phyloP scores from a whole-genome alignment of 1,140 invertebrate genomes.

The Sminthurides bifidus region DNA sequence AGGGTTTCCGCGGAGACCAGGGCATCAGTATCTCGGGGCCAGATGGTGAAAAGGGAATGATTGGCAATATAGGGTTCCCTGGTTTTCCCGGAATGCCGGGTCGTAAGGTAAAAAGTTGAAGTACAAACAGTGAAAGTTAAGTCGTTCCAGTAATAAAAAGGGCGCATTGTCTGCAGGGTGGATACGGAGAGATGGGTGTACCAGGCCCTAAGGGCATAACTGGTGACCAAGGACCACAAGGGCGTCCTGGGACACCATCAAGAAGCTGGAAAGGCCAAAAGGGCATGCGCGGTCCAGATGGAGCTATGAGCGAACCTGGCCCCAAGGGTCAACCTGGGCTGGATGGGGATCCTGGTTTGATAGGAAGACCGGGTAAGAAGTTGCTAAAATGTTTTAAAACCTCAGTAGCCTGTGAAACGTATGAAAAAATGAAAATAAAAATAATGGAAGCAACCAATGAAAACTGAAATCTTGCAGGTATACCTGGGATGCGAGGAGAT shows the following conservation, averaged over 20 bases:
- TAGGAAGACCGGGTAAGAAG: slow-evolving; percentile 12
- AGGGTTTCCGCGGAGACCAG: slow-evolving; percentile 41
- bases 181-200: slow-evolving; percentile 23
- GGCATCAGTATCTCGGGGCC: slow-evolving; percentile 35
- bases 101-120: slow-evolving; percentile 28
- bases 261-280: background rate
- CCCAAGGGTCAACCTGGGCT: slow-evolving; percentile 1
- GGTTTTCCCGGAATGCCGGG: slow-evolving; percentile 33
- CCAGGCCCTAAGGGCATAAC: slow-evolving; percentile 27
- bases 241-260: background rate
- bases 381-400: background rate
- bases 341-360: slow-evolving; percentile 22
- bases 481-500: background rate
- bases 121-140: slow-evolving; percentile 39
- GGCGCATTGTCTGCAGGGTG: slow-evolving; percentile 24
- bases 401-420: background rate
- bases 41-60: slow-evolving; percentile 11
- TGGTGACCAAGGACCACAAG: slow-evolving; percentile 36
- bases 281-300: background rate
- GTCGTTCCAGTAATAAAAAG: slow-evolving; percentile 43
- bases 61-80: slow-evolving; percentile 20
- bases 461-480: background rate
- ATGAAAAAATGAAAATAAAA: no score
- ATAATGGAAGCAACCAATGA: background rate
- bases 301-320: background rate